Base-by-base conservation (phyloP, 2,888 invertebrate genomes). In the Thecocarcelia acutangulata region DNA sequence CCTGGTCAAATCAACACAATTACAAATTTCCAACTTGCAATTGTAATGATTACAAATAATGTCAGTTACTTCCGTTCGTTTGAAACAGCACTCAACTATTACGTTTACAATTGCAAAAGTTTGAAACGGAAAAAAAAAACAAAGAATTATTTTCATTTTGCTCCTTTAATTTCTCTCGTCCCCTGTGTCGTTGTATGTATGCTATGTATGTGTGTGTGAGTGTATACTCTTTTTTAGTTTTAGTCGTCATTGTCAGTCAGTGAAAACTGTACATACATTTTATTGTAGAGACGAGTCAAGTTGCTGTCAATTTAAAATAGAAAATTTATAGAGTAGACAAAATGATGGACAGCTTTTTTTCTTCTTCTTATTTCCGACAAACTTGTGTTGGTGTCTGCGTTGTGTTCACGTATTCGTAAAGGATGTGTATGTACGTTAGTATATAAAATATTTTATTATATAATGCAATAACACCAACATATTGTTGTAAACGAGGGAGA, bases 261-360 rank as follows among this genome's bases (percentile, higher is more conserved):
- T 68, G 61, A 63, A 66, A 70, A 79, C 72, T 76, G 75, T 78
- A 79, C 74, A 58, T 76, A 59, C 33, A 75, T 79, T 79, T 75
- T 72, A 68, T 75, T 79, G 68, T 37, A 68, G 70, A 87, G 85
- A 86, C 86, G 84, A 88, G 88, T 86, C 88, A 87, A 88, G 88
- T 86, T 86, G 86, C 89, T 89, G 88, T 88, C 88, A 88, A 88
- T 88, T 88, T 89, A 87, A 89, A 88, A 89, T 87, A 87, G 87
- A 88, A 88, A 88, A 89, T 89, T 88, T 88, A 87, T 87, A 87
- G 88, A 88, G 87, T 85, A 88, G 88, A 89, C 88, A 87, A 87
- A 88, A 87, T 90, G 89, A 89, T 89, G 89, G 90, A 89, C 89
- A 89, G 89, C 87, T 88, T 85, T 87, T 58, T 66, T 52, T 84